Conservation (phyloP, 2,888 invertebrate species). For the Tenthredo mesomela region DNA sequence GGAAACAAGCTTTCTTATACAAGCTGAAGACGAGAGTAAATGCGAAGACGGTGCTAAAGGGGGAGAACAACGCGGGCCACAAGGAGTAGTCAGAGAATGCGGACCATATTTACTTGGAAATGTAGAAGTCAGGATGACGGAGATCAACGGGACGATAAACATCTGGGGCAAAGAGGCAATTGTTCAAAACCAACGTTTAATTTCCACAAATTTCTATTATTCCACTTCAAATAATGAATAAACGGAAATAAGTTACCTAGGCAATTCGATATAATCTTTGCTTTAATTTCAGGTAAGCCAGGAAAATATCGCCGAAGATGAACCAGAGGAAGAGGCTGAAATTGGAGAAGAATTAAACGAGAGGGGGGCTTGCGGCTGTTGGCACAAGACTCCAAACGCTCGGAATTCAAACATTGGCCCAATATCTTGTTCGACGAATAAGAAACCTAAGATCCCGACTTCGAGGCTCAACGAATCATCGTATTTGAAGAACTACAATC, state of each 20-base stretch:
- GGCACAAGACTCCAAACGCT: conserved; percentile 40
- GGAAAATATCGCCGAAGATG: conserved; percentile 24
- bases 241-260: neutral
- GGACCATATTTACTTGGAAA: conserved; percentile 75
- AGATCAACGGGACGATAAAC: conserved; percentile 74
- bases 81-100: conserved; percentile 69
- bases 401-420: neutral
- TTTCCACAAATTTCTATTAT: neutral
- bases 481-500: neutral
- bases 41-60: conserved; percentile 46
- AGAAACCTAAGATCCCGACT: conserved; percentile 63
- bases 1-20: conserved; percentile 73
- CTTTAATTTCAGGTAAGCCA: conserved; percentile 34
- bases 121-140: conserved; percentile 74
- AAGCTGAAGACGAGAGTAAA: conserved; percentile 60
- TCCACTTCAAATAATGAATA: neutral
- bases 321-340: conserved; percentile 45
- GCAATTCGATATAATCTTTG: neutral
- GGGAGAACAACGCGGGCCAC: conserved; percentile 50
- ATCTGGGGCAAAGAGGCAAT: conserved; percentile 75
- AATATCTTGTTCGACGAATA: conserved; percentile 65
- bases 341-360: conserved; percentile 33
- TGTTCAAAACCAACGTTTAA: neutral
- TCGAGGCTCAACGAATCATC: conserved; percentile 35
- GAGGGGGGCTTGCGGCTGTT: neutral